Evolutionary conservation across 2,888 invertebrate species (phyloP).

Genomic region (Melieria picta): DNA sequence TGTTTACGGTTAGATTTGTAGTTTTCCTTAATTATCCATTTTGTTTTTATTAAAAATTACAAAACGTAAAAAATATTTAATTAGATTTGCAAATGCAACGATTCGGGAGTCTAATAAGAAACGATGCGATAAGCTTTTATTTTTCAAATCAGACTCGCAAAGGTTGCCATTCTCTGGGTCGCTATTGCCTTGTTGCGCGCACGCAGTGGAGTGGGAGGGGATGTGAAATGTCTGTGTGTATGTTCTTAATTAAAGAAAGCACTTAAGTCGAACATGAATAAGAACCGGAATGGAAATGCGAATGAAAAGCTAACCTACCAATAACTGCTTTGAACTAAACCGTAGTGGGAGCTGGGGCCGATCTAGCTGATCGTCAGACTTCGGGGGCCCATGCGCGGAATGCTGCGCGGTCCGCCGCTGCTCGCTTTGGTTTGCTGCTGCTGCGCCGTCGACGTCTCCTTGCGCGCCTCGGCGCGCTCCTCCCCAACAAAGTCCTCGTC

Average conservation of each 20-base stretch:
- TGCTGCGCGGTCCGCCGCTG: slow-evolving; percentile 53
- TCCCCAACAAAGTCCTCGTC: slow-evolving; percentile 55
- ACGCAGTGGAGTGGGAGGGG: no score
- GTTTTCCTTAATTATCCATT: not conserved
- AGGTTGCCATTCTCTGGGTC: slow-evolving; percentile 47
- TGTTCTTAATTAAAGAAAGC: not conserved
- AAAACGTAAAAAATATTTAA: not conserved
- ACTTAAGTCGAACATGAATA: no score
- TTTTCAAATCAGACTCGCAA: slow-evolving; percentile 66
- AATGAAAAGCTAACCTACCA: no score
- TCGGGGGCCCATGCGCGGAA: slow-evolving; percentile 59
- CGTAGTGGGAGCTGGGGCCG: no score
- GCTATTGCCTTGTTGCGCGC: not conserved
- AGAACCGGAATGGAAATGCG: no score
- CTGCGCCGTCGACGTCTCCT: slow-evolving; percentile 42
- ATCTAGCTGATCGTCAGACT: slow-evolving; percentile 46
- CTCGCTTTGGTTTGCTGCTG: slow-evolving; percentile 43
- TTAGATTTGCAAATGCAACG: slow-evolving; percentile 47
- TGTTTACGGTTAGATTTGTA: slow-evolving; percentile 7
- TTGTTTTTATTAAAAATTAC: slow-evolving; percentile 7
- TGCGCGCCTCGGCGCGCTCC: slow-evolving; percentile 47
- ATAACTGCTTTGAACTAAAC: no score
- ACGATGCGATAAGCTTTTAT: slow-evolving; percentile 36
- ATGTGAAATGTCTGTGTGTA: not conserved
- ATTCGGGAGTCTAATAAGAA: slow-evolving; percentile 67